Conservation (phyloP, 2,113 vertebrate genomes). For the Cyprinus carpio region DNA sequence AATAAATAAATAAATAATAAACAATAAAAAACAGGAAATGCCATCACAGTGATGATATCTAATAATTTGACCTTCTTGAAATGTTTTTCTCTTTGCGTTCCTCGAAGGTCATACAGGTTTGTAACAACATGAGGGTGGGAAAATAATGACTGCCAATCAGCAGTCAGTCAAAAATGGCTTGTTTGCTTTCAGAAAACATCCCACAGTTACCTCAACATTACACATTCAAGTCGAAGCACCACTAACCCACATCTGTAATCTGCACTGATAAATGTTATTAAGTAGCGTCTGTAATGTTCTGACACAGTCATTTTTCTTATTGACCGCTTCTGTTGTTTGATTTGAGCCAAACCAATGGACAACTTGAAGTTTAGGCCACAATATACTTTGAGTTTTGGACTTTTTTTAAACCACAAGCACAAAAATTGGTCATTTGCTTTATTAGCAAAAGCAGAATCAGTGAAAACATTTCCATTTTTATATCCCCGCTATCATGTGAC, state of each 20-base stretch:
- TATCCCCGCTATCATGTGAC: conserved; percentile 39
- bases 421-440: not conserved
- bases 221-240: not conserved
- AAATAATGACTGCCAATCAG: not conserved
- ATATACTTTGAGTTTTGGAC: not conserved
- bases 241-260: conserved; percentile 16
- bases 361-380: not conserved
- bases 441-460: too few species aligned
- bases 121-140: not conserved
- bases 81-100: too few species aligned
- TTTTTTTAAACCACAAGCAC: not conserved
- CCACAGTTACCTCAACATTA: not conserved
- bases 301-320: not conserved
- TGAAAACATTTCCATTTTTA: conserved; percentile 18
- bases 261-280: not conserved
- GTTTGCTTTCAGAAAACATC: not conserved
- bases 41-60: not conserved
- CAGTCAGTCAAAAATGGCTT: not conserved
- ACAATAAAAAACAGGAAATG: not conserved
- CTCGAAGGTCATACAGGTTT: too few species aligned
- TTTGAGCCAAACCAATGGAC: not conserved
- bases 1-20: not conserved
- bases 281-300: not conserved
- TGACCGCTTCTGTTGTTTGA: not conserved
- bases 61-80: too few species aligned